Conservation (phyloP, 2,113 vertebrate species). For the Rhombomys opimus region DNA sequence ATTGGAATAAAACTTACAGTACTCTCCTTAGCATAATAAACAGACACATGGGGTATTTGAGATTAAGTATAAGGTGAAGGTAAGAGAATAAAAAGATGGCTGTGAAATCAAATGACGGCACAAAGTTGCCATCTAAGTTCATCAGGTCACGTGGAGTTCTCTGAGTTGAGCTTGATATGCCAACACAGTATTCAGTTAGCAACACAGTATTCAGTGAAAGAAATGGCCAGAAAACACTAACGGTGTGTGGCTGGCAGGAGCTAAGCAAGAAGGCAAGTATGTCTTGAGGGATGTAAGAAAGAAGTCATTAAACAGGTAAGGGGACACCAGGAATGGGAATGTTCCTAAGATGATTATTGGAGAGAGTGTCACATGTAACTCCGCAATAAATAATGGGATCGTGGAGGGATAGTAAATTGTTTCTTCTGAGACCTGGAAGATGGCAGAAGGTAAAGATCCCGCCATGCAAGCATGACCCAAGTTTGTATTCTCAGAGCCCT, state of each 20-base stretch:
- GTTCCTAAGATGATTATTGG: background rate
- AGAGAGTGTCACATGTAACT: background rate
- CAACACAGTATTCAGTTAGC: background rate
- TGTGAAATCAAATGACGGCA: background rate
- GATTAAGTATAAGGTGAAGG: background rate
- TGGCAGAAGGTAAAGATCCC: background rate
- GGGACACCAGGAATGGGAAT: background rate
- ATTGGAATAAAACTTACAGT: background rate
- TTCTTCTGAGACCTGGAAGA: background rate
- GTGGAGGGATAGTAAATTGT: slow-evolving; percentile 25
- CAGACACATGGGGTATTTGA: background rate
- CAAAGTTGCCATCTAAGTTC: background rate
- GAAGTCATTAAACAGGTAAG: background rate
- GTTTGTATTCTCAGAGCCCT: background rate
- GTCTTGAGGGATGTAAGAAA: background rate
- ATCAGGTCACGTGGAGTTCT: background rate
- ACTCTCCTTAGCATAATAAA: background rate
- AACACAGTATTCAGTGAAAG: background rate
- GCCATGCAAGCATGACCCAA: background rate
- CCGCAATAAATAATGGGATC: background rate
- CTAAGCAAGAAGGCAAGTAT: background rate
- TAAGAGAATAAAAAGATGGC: background rate
- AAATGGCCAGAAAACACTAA: background rate
- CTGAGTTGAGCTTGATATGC: background rate
- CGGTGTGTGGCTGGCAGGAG: background rate